Evolutionary conservation across 2,113 vertebrate genomes (phyloP), one percentile per base, ranked within the genome.

Genomic region (Eolophus roseicapilla): DNA sequence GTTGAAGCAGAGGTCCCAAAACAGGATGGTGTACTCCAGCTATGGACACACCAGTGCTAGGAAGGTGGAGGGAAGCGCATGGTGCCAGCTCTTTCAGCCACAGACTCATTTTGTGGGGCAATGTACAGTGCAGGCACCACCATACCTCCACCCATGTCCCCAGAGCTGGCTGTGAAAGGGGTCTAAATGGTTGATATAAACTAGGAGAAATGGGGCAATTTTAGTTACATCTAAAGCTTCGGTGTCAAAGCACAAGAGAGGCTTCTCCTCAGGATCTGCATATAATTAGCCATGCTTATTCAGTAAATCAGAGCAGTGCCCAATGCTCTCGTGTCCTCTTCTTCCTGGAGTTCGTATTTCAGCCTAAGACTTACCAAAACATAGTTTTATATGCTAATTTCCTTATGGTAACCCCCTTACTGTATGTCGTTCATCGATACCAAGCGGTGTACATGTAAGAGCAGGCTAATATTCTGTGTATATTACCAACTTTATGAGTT

Each of bases 401-500:
- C 94, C 94, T 93, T 78, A 67, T 12, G 90, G 52, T 92, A 95
- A 95, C 93, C 35, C 64, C 49, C 74, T 96, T 73, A 65, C 77
- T 92, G 39, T 69, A 90, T 86, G 81, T 75, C 6, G 3, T 59
- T 80, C 89, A 77, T 59, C 0, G 3, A 81, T 89, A 83, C 62
- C 70, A 83, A 93, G 85, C 1, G 0, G 76, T 46, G 39, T 84
- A 92, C 87, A 89, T 77, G 84, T 55, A 92, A 94, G 69, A 49
- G 60, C 13, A 88, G 82, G 47, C 79, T 82, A 92, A 95, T 95
- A 96, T 88, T 96, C 73, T 90, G 76, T 74, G 50, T 75, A 87
- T 84, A 91, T 84, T 92, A 64, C 83, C 79, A 75, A 67, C 57
- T 97, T 97, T 95, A 97, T 93, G 95, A 94, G 80, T 83, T 91